Conservation (phyloP, 2,113 vertebrate species). For the Upupa epops region DNA sequence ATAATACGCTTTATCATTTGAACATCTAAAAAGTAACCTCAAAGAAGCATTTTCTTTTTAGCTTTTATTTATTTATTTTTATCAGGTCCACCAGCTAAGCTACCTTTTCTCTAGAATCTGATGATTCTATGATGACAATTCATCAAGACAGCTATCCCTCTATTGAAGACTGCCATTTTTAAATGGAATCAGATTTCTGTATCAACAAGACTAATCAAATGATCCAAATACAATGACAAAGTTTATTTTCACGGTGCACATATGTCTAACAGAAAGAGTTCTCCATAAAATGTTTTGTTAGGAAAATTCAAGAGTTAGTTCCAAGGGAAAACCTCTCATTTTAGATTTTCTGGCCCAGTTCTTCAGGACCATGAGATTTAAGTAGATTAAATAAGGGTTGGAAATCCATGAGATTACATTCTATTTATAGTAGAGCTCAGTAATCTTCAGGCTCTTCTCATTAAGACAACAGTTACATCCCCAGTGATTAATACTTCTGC, state of each 20-base stretch:
- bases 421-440: not conserved
- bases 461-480: not conserved
- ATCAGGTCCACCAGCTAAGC: not conserved
- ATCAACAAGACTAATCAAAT: not conserved
- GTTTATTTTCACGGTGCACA: not conserved
- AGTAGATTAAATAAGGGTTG: not conserved
- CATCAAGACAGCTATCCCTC: not conserved
- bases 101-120: not conserved
- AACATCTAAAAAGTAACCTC: not conserved
- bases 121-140: not conserved
- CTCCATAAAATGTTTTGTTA: not conserved
- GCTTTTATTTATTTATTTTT: not conserved
- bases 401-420: not conserved
- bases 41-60: not conserved
- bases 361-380: not conserved
- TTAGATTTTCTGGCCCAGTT: not conserved
- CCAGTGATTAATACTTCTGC: not conserved
- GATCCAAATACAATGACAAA: not conserved
- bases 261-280: not conserved
- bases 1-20: not conserved
- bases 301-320: not conserved
- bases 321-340: not conserved
- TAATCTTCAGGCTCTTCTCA: slow-evolving; percentile 5
- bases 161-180: not conserved
- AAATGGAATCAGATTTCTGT: not conserved